A percentile compares a stretch with the other conserved stretches of the same genome.
Conservation (phyloP, 2,888 invertebrate genomes). For the Anticlea derivata region DNA sequence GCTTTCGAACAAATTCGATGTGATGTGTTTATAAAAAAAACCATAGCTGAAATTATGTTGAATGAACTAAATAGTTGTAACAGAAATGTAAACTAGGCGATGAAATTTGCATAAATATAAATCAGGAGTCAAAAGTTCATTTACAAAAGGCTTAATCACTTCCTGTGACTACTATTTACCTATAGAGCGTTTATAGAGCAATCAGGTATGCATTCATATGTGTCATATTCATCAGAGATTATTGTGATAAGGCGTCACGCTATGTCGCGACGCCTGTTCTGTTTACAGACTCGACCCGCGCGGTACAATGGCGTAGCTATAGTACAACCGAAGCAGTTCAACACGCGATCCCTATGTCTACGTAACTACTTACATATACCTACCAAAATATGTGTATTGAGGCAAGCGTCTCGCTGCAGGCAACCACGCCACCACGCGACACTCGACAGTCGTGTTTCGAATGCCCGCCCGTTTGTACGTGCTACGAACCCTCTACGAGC, state of each 20-base stretch:
- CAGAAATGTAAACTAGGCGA: too few relatives aligned
- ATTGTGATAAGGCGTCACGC: conserved; percentile 53
- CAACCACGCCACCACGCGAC: conserved; percentile 42
- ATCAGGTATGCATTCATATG: conserved; percentile 46
- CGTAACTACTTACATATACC: conserved; percentile 10
- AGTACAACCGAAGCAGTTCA: conserved; percentile 21
- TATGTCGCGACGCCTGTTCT: conserved; percentile 44
- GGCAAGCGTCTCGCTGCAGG: conserved; percentile 35
- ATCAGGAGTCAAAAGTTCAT: conserved; percentile 3
- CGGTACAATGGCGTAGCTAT: conserved; percentile 18
- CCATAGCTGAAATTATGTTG: too few relatives aligned
- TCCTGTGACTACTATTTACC: neutral
- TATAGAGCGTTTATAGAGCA: conserved; percentile 14
- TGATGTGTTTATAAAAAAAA: too few relatives aligned
- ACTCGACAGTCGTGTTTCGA: conserved; percentile 57
- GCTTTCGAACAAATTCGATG: too few relatives aligned
- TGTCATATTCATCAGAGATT: conserved; percentile 48
- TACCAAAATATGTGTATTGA: conserved; percentile 37
- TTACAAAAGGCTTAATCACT: conserved; percentile 1
- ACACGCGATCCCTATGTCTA: conserved; percentile 29
- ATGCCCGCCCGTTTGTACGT: conserved; percentile 50
- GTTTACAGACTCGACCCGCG: conserved; percentile 54
- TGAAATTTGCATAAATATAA: too few relatives aligned
- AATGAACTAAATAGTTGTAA: too few relatives aligned
- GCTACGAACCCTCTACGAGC: conserved; percentile 28